A percentile compares a stretch with the other conserved stretches of the same genome.
These are phyloP conservation scores for Labrus mixtus DNA, from an alignment of 2,113 vertebrate genomes.

Conservation along the genomic window DNA sequence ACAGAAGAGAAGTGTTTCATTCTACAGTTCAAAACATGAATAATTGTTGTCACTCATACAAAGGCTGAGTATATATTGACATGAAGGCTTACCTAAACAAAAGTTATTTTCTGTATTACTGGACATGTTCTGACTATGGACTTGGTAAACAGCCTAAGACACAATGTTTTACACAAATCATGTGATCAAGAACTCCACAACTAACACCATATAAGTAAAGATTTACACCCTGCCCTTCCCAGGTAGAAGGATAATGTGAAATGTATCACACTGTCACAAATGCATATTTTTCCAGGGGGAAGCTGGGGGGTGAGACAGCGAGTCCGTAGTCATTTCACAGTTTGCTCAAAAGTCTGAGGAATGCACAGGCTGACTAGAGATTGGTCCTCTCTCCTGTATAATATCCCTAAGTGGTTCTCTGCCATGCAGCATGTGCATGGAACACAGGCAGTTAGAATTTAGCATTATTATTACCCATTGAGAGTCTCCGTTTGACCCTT, in stretches of 20 bases:
- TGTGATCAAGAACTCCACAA: constrained; percentile 55
- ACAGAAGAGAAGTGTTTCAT: neutral
- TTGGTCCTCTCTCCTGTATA: constrained; percentile 47
- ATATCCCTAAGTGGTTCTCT: constrained; percentile 48
- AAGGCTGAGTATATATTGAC: neutral
- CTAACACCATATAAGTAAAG: constrained; percentile 52
- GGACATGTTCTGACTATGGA: too few relatives aligned
- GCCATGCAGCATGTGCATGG: constrained; percentile 33
- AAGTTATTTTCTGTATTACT: too few relatives aligned
- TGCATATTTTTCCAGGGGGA: constrained; percentile 74
- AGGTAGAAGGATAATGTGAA: constrained; percentile 79
- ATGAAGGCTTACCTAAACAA: too few relatives aligned
- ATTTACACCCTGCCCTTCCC: constrained; percentile 53
- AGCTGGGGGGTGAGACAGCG: constrained; percentile 56
- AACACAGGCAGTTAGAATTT: constrained; percentile 1
- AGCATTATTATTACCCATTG: constrained; percentile 90
- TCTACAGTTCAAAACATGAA: neutral
- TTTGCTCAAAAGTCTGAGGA: constrained; percentile 83
- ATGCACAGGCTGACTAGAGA: constrained; percentile 74
- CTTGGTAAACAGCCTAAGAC: constrained; percentile 31
- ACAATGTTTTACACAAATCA: constrained; percentile 25
- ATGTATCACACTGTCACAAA: constrained; percentile 82
- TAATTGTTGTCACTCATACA: neutral
- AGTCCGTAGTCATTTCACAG: constrained; percentile 83
- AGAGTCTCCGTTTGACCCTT: constrained; percentile 93